A percentile compares a stretch with the other conserved stretches of the same genome.
Evolutionary conservation across 2,113 vertebrate genomes (phyloP).

Genomic region (Chaetodon trifascialis): DNA sequence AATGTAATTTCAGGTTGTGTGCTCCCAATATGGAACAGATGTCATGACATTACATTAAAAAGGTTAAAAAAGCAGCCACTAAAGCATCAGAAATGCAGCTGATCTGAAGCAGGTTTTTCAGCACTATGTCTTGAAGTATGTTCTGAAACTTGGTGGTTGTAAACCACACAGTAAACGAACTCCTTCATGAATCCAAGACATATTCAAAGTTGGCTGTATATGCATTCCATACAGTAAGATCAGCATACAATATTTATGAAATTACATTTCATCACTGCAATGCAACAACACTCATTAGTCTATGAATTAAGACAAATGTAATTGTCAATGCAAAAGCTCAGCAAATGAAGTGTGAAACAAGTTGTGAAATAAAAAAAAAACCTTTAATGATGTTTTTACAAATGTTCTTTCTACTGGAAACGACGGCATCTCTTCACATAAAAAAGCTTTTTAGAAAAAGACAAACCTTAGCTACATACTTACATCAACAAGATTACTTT

Average conservation of each 20-base stretch:
- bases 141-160: too few species aligned
- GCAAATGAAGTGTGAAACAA: constrained; percentile 1
- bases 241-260: not conserved
- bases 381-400: constrained; percentile 42
- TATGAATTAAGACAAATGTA: not conserved
- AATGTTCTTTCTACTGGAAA: constrained; percentile 14
- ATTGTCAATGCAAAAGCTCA: not conserved
- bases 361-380: constrained; percentile 31
- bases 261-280: not conserved
- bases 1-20: not conserved
- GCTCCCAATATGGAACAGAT: not conserved
- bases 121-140: too few species aligned
- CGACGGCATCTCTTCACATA: not conserved
- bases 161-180: too few species aligned
- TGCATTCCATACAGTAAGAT: not conserved
- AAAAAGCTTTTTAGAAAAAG: constrained; percentile 19
- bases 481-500: constrained; percentile 43
- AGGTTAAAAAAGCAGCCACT: not conserved
- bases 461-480: constrained; percentile 51
- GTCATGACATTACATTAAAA: not conserved
- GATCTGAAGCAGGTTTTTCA: not conserved
- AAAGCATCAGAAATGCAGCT: not conserved
- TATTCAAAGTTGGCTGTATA: too few species aligned
- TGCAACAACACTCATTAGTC: not conserved
- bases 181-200: too few species aligned